Evolutionary conservation across 2,888 invertebrate species (phyloP).

Genomic region (Patella ulyssiponensis): DNA sequence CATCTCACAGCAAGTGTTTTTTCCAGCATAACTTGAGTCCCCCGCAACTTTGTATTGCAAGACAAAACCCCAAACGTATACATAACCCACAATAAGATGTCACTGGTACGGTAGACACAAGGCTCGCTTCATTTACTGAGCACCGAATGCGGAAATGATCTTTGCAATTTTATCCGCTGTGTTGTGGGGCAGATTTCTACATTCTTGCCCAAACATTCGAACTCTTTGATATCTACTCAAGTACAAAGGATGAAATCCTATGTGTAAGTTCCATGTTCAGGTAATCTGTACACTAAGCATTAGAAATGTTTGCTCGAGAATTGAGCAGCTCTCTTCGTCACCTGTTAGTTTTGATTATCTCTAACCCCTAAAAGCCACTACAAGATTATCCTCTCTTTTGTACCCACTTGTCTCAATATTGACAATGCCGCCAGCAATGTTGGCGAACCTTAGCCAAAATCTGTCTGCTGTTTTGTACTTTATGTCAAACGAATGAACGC

Average conservation of each 20-base stretch:
- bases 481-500: too few species aligned
- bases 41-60: too few species aligned
- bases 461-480: not conserved
- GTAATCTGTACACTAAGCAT: constrained; percentile 18
- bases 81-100: too few species aligned
- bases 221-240: constrained; percentile 25
- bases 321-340: constrained; percentile 19
- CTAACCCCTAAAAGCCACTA: constrained; percentile 20
- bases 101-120: too few species aligned
- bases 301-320: constrained; percentile 21
- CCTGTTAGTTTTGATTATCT: constrained; percentile 29
- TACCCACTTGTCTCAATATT: constrained; percentile 29
- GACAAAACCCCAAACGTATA: too few species aligned
- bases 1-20: not conserved
- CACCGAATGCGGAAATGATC: not conserved
- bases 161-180: constrained; percentile 16
- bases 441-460: constrained; percentile 5
- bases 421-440: constrained; percentile 8
- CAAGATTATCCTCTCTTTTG: constrained; percentile 26
- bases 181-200: not conserved
- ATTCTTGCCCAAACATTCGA: constrained; percentile 11
- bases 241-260: constrained; percentile 17
- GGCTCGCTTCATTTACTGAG: not conserved
- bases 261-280: constrained; percentile 11
- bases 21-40: too few species aligned